Evolutionary conservation across 2,888 invertebrate species (phyloP).

Genomic region (Pseudococcus jackbeardsleyi): DNA sequence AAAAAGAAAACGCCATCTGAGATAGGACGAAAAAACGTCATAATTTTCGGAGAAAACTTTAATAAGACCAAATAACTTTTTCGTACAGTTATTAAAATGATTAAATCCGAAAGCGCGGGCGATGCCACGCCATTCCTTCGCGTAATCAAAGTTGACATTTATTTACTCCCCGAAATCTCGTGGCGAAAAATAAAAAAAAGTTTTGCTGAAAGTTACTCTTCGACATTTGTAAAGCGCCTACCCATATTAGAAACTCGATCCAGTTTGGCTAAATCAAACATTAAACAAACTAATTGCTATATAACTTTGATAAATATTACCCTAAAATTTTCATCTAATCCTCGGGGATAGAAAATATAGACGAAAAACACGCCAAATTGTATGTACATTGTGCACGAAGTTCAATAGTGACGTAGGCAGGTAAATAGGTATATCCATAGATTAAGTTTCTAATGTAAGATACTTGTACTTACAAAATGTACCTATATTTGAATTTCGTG

Average conservation of each 20-base stretch:
- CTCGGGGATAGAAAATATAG: neutral
- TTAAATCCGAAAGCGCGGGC: neutral
- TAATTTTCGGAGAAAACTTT: neutral
- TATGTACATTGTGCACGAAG: neutral
- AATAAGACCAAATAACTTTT: neutral
- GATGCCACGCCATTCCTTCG: neutral
- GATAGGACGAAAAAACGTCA: neutral
- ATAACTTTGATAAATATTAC: neutral
- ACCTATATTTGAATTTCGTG: neutral
- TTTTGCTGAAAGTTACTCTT: neutral
- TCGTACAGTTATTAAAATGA: neutral
- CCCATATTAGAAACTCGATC: neutral
- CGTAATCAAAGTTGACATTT: conserved; percentile 4
- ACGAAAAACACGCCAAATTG: neutral
- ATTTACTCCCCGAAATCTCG: neutral
- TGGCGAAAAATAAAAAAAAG: neutral
- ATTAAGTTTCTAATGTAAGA: neutral
- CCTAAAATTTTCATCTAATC: neutral
- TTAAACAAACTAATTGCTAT: neutral
- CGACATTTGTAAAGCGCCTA: neutral
- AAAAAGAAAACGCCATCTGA: neutral
- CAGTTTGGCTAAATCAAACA: neutral
- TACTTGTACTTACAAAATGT: neutral
- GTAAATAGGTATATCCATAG: no score
- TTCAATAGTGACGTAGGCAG: no score